Conservation (phyloP, 2,888 invertebrate species). For the Drosophila robusta region DNA sequence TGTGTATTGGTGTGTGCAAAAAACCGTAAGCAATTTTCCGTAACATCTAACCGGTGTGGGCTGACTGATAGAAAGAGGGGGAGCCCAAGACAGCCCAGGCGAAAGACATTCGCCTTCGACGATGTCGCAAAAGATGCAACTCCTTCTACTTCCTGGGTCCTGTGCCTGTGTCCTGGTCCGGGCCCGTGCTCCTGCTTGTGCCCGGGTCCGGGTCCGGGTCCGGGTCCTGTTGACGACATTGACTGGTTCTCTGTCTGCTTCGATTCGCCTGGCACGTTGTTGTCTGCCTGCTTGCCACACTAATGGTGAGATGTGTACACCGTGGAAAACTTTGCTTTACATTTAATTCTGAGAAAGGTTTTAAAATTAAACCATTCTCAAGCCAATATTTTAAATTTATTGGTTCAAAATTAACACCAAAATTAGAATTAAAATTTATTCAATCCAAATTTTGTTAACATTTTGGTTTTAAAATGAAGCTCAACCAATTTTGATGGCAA, state of each 20-base stretch:
- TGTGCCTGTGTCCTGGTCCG: background rate
- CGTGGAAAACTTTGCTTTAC: background rate
- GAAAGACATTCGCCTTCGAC: conserved; percentile 59
- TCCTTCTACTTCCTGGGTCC: conserved; percentile 31
- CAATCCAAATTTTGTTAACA: no score
- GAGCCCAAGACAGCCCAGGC: conserved; percentile 56
- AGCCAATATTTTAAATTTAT: no score
- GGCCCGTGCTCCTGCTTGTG: background rate
- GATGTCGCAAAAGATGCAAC: conserved; percentile 45
- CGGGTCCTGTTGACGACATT: conserved; percentile 69
- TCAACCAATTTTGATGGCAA: no score
- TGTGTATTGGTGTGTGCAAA: conserved; percentile 65
- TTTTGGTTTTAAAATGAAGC: no score
- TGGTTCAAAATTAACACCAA: no score
- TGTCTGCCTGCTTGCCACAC: conserved; percentile 56
- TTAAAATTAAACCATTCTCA: no score
- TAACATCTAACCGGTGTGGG: conserved; percentile 74
- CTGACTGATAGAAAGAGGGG: conserved; percentile 13
- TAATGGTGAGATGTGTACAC: conserved; percentile 67
- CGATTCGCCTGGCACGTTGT: conserved; percentile 75
- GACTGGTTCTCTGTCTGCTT: conserved; percentile 62
- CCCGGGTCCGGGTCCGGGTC: conserved; percentile 4
- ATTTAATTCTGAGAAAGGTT: no score
- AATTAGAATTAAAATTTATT: no score
- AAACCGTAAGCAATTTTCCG: conserved; percentile 81